Base-by-base conservation (phyloP, 2,888 invertebrate species). In the Caenorhabditis drosophilae region DNA sequence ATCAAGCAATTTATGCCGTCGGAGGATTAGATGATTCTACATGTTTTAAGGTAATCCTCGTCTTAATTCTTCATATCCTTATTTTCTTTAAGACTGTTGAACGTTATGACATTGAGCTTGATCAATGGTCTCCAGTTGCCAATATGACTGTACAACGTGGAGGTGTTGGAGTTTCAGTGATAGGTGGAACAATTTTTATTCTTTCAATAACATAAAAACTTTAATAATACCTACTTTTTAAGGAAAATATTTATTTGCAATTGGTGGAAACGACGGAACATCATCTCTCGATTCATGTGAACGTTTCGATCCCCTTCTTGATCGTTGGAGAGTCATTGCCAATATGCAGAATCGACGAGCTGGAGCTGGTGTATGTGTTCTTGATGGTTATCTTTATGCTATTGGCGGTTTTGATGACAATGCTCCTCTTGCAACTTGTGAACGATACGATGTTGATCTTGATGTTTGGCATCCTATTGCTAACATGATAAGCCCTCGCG, bases 211-310 rank as follows among this genome's bases (percentile, higher is more conserved):
- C 23, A 48, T 12, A n/a, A n/a, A n/a, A n/a, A 12, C 20, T 27
- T 46, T 4, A 26, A 2, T 31, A 31, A 9, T 9, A 31, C 7
- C 31, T 25, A 9, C 38, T 60, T 18, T 50, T n/a, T n/a, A n/a
- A 56, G 73, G 69, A 11, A 75, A 70, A 40, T 76, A 67, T 36
- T 78, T 87, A 36, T 87, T 84, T 71, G 86, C 86, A 12, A 84
- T 86, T 4, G 87, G 87, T 2, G 87, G 87, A 6, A 87, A 87
- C 73, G 86, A 86, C 72, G 86, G 86, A 1, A 80, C 84, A 2
- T 82, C 84, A 2, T 86, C 86, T 0, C 75, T 87, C 46, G 85
- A 85, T 67, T 84, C 84, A 23, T 86, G 86, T 78, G 86, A 87
- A 70, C 72, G 69, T 23, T 87, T 86, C 75, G 86, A 86, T 75